Evolutionary conservation across 2,797 vertebrate genomes (phyloP).

Genomic region (Malurus leucopterus): DNA sequence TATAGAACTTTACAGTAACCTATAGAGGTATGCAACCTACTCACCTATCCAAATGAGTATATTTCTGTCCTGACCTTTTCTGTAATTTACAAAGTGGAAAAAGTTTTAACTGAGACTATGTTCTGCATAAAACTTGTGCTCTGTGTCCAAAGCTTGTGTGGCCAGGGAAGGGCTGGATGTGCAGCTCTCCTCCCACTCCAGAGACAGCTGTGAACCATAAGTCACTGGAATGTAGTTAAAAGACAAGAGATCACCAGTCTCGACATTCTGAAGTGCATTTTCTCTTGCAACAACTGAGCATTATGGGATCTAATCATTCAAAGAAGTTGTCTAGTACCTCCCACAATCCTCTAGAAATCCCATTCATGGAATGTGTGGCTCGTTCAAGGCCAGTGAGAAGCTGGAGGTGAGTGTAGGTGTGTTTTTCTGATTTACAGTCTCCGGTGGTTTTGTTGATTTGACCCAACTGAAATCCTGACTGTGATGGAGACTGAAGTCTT

Average conservation of each 20-base stretch:
- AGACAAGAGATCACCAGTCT: neutral
- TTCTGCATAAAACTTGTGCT: accelerated
- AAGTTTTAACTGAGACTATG: neutral
- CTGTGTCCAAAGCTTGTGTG: neutral
- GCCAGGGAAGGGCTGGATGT: neutral
- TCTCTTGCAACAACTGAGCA: neutral
- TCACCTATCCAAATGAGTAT: neutral
- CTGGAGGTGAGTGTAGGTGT: neutral
- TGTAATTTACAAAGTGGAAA: neutral
- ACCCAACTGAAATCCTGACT: neutral
- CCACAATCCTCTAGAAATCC: neutral
- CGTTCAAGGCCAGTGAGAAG: neutral
- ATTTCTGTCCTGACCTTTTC: neutral
- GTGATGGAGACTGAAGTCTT: neutral
- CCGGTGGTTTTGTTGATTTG: neutral
- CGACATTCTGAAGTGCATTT: neutral
- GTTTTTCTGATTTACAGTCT: neutral
- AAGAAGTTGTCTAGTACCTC: neutral
- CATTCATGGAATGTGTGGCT: neutral
- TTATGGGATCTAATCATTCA: neutral
- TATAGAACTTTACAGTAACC: neutral
- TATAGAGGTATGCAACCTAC: neutral
- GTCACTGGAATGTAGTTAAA: neutral
- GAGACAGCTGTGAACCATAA: neutral
- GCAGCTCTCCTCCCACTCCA: neutral